phyloP scores from a whole-genome alignment of 2,113 vertebrate species.

The Hystrix cristata region DNA sequence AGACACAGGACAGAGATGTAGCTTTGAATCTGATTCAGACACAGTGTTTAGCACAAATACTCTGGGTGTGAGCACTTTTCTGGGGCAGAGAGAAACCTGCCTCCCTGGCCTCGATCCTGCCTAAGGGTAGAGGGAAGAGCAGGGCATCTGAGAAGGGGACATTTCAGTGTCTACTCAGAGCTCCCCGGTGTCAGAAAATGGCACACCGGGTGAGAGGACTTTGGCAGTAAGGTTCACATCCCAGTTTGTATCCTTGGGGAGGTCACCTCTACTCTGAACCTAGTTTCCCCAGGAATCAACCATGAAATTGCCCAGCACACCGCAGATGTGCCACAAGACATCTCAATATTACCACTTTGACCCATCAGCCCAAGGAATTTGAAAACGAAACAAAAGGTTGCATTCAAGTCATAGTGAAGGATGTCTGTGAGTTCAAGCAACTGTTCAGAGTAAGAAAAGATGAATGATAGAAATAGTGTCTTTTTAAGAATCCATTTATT shows the following conservation, averaged over 20 bases:
- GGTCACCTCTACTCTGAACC: not conserved
- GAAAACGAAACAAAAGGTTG: not conserved
- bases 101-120: not conserved
- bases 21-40: not conserved
- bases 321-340: not conserved
- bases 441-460: not conserved
- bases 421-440: not conserved
- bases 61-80: not conserved
- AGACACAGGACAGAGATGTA: not conserved
- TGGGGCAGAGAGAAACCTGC: not conserved
- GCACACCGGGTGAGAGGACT: not conserved
- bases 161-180: not conserved
- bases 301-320: not conserved
- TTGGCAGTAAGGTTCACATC: not conserved
- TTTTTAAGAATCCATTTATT: slow-evolving; percentile 46
- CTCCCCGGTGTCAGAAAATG: not conserved
- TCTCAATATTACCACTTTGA: not conserved
- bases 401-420: not conserved
- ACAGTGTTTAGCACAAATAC: not conserved
- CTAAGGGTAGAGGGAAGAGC: not conserved
- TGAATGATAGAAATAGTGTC: not conserved
- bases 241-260: not conserved
- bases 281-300: slow-evolving; percentile 1
- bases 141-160: not conserved
- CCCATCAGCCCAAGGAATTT: not conserved